Evolutionary conservation across 2,888 invertebrate species (phyloP), one percentile per base, ranked within the genome.

Genomic region (Drosophila differens): DNA sequence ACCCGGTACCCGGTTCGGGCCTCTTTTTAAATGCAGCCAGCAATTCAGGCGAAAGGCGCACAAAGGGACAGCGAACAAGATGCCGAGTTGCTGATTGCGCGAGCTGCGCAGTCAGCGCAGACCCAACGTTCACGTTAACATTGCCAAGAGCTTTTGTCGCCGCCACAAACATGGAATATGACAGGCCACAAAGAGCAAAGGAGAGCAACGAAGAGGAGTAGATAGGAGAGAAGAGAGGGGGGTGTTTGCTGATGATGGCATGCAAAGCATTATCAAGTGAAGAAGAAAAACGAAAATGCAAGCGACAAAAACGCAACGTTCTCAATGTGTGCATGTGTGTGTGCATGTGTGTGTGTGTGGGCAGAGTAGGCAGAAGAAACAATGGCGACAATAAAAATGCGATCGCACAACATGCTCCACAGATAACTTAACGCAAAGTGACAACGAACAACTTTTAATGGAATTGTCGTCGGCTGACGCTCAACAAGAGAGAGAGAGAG

Each of bases 341-440:
- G 25, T 55, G 57, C 67, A 37, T 57, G 54, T 47, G 32, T 60
- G 51, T 81, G 52, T 87, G 83, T 74, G 90, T 76, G 83, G 77
- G 83, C 77, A 78, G 82, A 54, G 44, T 41, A 61, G 44, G 54
- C 68, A 25, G 47, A 16, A 69, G 74, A 84, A 85, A 89, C 90
- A 90, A 90, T 90, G 90, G 91, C 89, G 91, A 91, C 90, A 89
- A 89, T 89, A 90, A 91, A 90, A 90, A 90, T 91, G 91, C 90
- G 90, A 90, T 91, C 89, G 90, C 85, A 83, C 87, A 90, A 86
- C 87, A 86, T 79, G 82, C 83, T 78, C 74, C 79, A 84, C 78
- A 82, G 89, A 90, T 91, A 89, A 88, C 83, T 83, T 90, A 91
- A 85, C 86, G 80, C 90, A 84, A 88, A 84, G 86, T 89, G 88